A percentile compares a stretch with the other conserved stretches of the same genome.
phyloP scores from a whole-genome alignment of 2,888 invertebrate species.

The Hydroisotoma schaefferi region DNA sequence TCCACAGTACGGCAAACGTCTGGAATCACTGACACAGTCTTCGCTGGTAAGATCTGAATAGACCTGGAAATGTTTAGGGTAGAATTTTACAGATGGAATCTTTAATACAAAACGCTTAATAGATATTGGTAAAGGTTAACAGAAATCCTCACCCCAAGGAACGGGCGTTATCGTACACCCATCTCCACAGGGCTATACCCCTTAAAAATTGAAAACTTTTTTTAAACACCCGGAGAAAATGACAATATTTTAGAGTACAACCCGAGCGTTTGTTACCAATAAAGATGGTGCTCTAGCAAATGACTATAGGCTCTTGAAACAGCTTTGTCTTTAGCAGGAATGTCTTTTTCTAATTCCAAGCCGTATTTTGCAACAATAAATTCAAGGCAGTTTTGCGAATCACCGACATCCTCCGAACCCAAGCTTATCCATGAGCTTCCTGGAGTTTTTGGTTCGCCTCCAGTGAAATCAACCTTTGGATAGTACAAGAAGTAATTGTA shows the following conservation, averaged over 20 bases:
- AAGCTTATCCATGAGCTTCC: conserved; percentile 42
- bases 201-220: conserved; percentile 14
- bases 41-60: conserved; percentile 39
- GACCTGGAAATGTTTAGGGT: conserved; percentile 11
- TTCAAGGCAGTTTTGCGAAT: conserved; percentile 38
- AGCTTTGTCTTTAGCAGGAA: conserved; percentile 22
- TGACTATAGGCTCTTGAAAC: conserved; percentile 37
- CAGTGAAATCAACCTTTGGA: conserved; percentile 31
- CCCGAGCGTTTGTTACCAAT: conserved; percentile 33
- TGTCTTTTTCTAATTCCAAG: conserved; percentile 17
- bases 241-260: background rate
- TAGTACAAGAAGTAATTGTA: background rate
- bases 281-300: conserved; percentile 44
- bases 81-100: background rate
- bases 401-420: conserved; percentile 40
- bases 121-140: too few species aligned
- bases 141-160: conserved; percentile 24
- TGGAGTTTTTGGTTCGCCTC: conserved; percentile 24
- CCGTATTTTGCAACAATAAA: conserved; percentile 29
- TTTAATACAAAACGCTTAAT: background rate
- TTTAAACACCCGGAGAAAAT: background rate
- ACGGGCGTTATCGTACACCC: conserved; percentile 45
- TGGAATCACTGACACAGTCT: conserved; percentile 34
- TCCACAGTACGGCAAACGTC: conserved; percentile 38
- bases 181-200: conserved; percentile 46